Conservation (phyloP, 2,797 vertebrate genomes). For the Gymnocypris eckloni region DNA sequence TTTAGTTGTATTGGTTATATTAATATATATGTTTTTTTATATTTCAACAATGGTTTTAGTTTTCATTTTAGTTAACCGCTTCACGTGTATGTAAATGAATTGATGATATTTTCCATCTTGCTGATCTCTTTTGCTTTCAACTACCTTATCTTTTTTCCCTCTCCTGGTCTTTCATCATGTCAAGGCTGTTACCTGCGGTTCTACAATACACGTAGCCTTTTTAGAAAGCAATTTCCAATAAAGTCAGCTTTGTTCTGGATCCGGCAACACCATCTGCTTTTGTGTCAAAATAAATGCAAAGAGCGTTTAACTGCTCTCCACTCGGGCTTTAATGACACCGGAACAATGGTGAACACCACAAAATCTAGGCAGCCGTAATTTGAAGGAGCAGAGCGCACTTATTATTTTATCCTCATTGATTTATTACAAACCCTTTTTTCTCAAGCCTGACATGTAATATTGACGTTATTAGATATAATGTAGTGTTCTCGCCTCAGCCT, state of each 20-base stretch:
- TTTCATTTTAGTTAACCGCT: neutral
- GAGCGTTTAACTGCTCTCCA: constrained; percentile 59
- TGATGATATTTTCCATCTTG: neutral
- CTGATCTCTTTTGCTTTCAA: neutral
- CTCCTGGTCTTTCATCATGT: constrained; percentile 15
- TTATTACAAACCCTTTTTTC: constrained; percentile 51
- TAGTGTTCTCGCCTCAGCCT: constrained; percentile 36
- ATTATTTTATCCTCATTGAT: constrained; percentile 56
- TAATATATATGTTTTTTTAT: too few relatives aligned
- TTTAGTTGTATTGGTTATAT: neutral
- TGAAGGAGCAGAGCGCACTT: constrained; percentile 50
- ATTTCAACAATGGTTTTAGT: too few relatives aligned
- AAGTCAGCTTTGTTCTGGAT: constrained; percentile 65
- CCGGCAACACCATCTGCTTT: constrained; percentile 66
- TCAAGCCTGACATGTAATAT: constrained; percentile 42
- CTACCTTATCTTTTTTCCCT: neutral
- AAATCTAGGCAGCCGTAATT: constrained; percentile 44
- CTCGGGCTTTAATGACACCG: constrained; percentile 64
- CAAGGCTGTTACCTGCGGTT: constrained; percentile 39
- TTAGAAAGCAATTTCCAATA: constrained; percentile 62
- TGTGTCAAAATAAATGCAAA: constrained; percentile 65
- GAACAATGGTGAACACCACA: constrained; percentile 51
- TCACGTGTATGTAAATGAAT: neutral
- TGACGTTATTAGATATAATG: constrained; percentile 51
- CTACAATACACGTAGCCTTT: constrained; percentile 44